Conservation (phyloP, 2,113 vertebrate species). For the Corythoichthys intestinalis region DNA sequence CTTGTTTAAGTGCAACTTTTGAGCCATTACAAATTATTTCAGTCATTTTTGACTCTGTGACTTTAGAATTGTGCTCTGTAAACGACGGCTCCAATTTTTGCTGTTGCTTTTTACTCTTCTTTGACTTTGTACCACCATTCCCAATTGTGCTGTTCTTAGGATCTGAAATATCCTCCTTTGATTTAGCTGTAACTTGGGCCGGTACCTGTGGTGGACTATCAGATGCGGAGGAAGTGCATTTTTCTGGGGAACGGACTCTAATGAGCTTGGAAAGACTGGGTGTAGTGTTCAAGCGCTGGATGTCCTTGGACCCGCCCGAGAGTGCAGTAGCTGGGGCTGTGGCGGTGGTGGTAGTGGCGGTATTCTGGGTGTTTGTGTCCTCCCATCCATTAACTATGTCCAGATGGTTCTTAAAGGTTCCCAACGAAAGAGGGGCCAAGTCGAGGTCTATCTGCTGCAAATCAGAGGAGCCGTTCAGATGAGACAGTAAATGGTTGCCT, state of each 20-base stretch:
- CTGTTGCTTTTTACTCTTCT: slow-evolving; percentile 82
- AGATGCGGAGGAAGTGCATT: slow-evolving; percentile 59
- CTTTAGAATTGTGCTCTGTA: slow-evolving; percentile 65
- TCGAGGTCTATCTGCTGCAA: slow-evolving; percentile 93
- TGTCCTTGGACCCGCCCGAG: slow-evolving; percentile 65
- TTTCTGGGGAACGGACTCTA: slow-evolving; percentile 85
- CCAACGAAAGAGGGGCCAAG: slow-evolving; percentile 88
- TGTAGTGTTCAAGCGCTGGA: slow-evolving; percentile 83
- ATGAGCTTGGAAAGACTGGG: slow-evolving; percentile 90
- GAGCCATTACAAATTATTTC: slow-evolving; percentile 45
- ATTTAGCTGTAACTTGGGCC: slow-evolving; percentile 61
- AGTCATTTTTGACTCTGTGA: slow-evolving; percentile 53
- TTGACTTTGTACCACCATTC: slow-evolving; percentile 69
- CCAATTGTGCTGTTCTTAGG: slow-evolving; percentile 48
- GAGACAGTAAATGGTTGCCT: slow-evolving; percentile 84
- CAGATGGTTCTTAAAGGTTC: slow-evolving; percentile 81
- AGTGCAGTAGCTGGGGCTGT: slow-evolving; percentile 32
- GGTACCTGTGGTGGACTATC: slow-evolving; percentile 55
- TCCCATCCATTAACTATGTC: slow-evolving; percentile 76
- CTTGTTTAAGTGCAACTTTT: slow-evolving; percentile 57
- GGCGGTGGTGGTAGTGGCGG: slow-evolving; percentile 12
- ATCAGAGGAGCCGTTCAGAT: slow-evolving; percentile 87
- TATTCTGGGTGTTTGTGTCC: slow-evolving; percentile 48
- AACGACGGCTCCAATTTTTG: slow-evolving; percentile 61
- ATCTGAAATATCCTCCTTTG: slow-evolving; percentile 67